Base-by-base conservation (phyloP, 2,113 vertebrate species). In the Leptodactylus fuscus region DNA sequence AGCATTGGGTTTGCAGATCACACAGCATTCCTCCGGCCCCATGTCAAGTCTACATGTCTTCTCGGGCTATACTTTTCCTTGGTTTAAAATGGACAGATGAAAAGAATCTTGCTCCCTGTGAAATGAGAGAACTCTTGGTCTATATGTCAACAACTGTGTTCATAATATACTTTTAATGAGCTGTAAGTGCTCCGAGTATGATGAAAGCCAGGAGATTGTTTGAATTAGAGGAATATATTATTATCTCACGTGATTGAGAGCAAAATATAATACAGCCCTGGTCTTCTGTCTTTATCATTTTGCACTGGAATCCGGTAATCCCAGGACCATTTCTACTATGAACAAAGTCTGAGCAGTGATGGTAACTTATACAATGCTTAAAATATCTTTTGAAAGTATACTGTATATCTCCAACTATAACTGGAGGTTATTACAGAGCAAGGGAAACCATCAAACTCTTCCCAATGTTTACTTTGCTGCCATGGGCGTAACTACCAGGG, bases 141-240 rank as follows among this genome's bases (percentile, higher is more conserved):
- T 80, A 80, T 41, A 69, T 80, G 83, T 85, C 75, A 78, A 67
- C 83, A 85, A 71, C 83, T 80, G 62, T 85, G 62, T 51, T 67
- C 62, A 29, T 85, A 79, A 79, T 85, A 79, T 79, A 55, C 83
- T 77, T 85, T 53, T 85, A 80, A 85, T 85, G 83, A 85, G 75
- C 46, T 79, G 74, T 69, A 80, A 79, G 49, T 53, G 32, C 62
- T 58, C 24, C 24, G 46, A 53, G 76, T 60, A 79, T 65, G 58
- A 65, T 85, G 60, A 78, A 69, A 38, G 74, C 48, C 76, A 36
- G 0, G 22, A 46, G 75, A 41, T 67, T 62, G 51, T 85, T 69
- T 77, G 46, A 51, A 67, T 77, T 51, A 24, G 41, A 44, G 13
- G 20, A 48, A 78, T n/a, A 67, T 78, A 32, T 77, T 65, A 67